Evolutionary conservation across 2,888 invertebrate species (phyloP).

Genomic region (Lasioglossum morio): DNA sequence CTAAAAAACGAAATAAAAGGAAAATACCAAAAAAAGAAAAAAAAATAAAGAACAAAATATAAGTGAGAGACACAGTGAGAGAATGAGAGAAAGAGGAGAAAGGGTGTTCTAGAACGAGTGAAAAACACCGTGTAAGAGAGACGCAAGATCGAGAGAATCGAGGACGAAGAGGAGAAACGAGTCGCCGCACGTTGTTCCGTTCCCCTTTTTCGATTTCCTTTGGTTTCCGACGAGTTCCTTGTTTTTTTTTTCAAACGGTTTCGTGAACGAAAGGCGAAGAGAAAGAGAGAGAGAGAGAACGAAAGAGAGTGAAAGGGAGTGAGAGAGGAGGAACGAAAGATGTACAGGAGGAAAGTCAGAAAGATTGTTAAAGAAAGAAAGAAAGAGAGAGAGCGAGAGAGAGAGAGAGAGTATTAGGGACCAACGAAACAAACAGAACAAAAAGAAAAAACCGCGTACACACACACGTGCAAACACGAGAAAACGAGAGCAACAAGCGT

Average conservation of each 20-base stretch:
- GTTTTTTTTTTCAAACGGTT: slow-evolving; percentile 22
- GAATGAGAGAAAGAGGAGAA: slow-evolving; percentile 62
- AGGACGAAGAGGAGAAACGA: slow-evolving; percentile 17
- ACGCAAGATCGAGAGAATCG: slow-evolving; percentile 45
- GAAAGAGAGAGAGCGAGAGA: background rate
- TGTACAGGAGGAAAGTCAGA: background rate
- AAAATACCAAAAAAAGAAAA: slow-evolving; percentile 18
- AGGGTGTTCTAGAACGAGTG: slow-evolving; percentile 48
- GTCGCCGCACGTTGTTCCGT: slow-evolving; percentile 44
- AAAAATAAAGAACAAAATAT: slow-evolving; percentile 61
- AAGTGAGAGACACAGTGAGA: slow-evolving; percentile 3
- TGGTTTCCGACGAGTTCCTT: slow-evolving; percentile 10
- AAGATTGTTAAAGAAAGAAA: slow-evolving; percentile 47
- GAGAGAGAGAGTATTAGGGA: slow-evolving; percentile 77
- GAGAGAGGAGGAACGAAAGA: slow-evolving; percentile 18
- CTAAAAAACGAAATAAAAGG: slow-evolving; percentile 70
- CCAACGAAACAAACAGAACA: slow-evolving; percentile 72
- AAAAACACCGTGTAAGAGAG: slow-evolving; percentile 56
- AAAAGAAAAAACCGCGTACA: background rate
- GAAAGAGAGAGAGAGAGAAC: background rate
- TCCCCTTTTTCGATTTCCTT: slow-evolving; percentile 23
- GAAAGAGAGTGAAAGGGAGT: slow-evolving; percentile 13
- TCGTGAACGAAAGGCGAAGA: slow-evolving; percentile 16
- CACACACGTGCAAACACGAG: background rate
- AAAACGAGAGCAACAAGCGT: slow-evolving; percentile 54